phyloP scores from a whole-genome alignment of 35 echinoderm and acorn worm genomes.

The Lytechinus variegatus region DNA sequence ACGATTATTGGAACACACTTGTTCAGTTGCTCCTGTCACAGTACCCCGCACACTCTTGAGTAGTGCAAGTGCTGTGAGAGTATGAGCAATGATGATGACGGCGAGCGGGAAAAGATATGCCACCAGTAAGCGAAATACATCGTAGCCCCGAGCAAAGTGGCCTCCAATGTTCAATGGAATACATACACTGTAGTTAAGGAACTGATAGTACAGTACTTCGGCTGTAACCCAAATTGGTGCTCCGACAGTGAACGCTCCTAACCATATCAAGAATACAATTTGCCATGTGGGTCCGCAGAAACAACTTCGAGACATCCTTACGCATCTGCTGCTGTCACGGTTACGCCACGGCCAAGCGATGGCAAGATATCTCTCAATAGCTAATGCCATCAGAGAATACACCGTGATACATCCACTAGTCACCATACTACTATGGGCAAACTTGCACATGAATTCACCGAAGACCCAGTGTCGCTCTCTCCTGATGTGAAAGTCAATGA shows the following conservation, averaged over 20 bases:
- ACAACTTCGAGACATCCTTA: neutral
- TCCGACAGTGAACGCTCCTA: neutral
- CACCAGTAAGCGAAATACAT: neutral
- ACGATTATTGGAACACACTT: neutral
- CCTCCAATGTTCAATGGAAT: neutral
- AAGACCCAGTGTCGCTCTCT: neutral
- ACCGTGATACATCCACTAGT: conserved; percentile 30
- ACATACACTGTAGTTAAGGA: conserved; percentile 1
- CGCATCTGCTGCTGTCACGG: conserved; percentile 15
- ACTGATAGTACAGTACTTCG: neutral
- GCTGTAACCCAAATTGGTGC: neutral
- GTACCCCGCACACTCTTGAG: neutral
- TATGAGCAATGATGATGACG: conserved; percentile 12
- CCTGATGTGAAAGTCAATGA: neutral
- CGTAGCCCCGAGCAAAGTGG: neutral
- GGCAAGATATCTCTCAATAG: conserved; percentile 24
- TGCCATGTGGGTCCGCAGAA: neutral
- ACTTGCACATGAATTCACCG: conserved; percentile 32
- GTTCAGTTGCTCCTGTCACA: neutral
- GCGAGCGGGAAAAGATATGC: conserved; percentile 7
- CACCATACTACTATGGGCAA: conserved; percentile 23
- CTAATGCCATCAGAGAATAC: conserved; percentile 41
- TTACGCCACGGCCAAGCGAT: conserved; percentile 32
- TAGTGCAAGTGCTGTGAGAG: conserved; percentile 13
- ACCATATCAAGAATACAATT: conserved; percentile 28